phyloP scores from a whole-genome alignment of 2,888 invertebrate species.

The Epinotia brunnichana region DNA sequence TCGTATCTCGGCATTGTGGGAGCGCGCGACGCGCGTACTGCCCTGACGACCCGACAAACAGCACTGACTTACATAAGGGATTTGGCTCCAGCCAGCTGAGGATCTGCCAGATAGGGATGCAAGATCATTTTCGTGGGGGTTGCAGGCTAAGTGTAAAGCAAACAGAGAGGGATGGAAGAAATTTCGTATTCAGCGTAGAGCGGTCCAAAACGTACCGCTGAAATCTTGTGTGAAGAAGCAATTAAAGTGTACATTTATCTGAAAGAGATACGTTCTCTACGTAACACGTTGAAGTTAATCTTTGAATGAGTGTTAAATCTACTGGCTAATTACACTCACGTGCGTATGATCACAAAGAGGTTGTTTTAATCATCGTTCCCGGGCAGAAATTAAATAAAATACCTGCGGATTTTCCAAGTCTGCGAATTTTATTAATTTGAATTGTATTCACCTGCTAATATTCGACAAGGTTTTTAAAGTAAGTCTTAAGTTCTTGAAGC shows the following conservation, averaged over 20 bases:
- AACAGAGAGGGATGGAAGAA: constrained; percentile 70
- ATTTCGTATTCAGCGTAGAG: constrained; percentile 65
- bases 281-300: constrained; percentile 61
- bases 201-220: constrained; percentile 63
- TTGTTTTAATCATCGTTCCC: constrained; percentile 16
- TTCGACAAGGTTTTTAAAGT: not conserved
- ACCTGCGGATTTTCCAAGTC: constrained; percentile 15
- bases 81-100: constrained; percentile 71
- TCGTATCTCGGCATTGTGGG: constrained; percentile 61
- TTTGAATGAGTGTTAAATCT: constrained; percentile 63
- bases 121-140: constrained; percentile 67
- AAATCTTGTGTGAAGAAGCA: constrained; percentile 79
- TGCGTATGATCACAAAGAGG: constrained; percentile 24
- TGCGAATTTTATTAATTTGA: constrained; percentile 21
- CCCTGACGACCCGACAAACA: constrained; percentile 55
- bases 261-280: constrained; percentile 65
- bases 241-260: constrained; percentile 79
- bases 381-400: not conserved
- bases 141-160: constrained; percentile 62
- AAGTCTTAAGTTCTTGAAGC: not conserved
- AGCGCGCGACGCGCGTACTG: constrained; percentile 60
- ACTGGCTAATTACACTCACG: constrained; percentile 55
- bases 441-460: constrained; percentile 8
- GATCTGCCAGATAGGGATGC: constrained; percentile 69
- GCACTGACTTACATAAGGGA: constrained; percentile 83